These are phyloP conservation scores for Clarias macrocephalus DNA, from an alignment of 2,113 vertebrate genomes.

Conservation along the genomic window DNA sequence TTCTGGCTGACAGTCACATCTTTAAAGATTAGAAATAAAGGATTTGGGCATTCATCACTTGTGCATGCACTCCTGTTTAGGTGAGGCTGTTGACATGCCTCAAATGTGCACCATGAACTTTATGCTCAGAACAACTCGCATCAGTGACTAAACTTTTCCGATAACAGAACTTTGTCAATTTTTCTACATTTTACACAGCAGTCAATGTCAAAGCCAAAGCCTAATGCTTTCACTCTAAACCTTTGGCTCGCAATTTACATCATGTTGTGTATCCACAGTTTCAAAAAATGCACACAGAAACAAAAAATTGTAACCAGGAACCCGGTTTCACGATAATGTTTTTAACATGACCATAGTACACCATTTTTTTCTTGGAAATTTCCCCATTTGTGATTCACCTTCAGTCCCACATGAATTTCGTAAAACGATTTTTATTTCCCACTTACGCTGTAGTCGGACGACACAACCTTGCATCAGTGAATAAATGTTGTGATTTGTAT, in stretches of 20 bases:
- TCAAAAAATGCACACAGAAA: not conserved
- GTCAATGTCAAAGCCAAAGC: not conserved
- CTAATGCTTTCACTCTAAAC: not conserved
- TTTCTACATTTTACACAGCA: not conserved
- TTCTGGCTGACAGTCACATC: not conserved
- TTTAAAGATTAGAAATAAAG: conserved; percentile 34
- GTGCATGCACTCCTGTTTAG: not conserved
- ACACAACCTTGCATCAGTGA: not conserved
- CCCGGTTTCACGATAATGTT: not conserved
- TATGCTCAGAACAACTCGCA: not conserved
- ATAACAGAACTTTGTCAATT: not conserved
- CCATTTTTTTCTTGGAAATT: not conserved
- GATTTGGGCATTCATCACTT: conserved; percentile 16
- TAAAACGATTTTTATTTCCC: not conserved
- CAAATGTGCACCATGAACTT: not conserved
- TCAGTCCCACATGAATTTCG: not conserved
- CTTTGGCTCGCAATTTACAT: not conserved
- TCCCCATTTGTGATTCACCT: not conserved
- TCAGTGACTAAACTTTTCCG: not conserved
- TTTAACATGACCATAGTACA: not conserved
- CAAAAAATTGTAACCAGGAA: not conserved
- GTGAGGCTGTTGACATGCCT: conserved; percentile 35
- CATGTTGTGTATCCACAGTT: not conserved
- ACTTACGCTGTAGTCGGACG: not conserved
- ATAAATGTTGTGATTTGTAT: not conserved